phyloP scores from a whole-genome alignment of 2,797 vertebrate species.

The Lagodon rhomboides region DNA sequence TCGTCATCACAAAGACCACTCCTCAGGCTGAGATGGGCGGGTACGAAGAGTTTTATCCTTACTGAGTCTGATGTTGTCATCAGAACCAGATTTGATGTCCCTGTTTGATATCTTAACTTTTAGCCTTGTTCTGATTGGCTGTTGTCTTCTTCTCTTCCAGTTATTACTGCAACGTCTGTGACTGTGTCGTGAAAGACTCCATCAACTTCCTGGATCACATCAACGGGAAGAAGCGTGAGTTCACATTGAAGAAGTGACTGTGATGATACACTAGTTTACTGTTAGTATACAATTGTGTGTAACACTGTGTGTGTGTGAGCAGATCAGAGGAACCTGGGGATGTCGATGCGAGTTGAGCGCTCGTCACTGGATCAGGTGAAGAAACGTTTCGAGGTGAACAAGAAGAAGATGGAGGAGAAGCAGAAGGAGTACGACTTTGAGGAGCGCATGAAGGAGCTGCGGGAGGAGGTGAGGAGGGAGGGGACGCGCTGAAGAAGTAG shows the following conservation, averaged over 20 bases:
- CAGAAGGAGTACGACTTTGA: slow-evolving; percentile 99
- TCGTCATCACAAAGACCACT: slow-evolving; percentile 98
- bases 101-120: background rate
- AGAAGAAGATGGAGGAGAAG: slow-evolving; percentile 98
- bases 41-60: slow-evolving; percentile 67
- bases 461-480: slow-evolving; percentile 91
- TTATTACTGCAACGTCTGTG: slow-evolving; percentile 98
- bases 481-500: background rate
- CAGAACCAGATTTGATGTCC: background rate
- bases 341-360: slow-evolving; percentile 98
- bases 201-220: slow-evolving; percentile 99
- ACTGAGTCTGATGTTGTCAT: too few relatives aligned
- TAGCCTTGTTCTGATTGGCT: slow-evolving; percentile 14
- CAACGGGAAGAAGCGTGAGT: slow-evolving; percentile 99
- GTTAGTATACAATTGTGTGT: background rate
- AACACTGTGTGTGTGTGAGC: background rate
- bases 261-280: rapidly evolving
- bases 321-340: slow-evolving; percentile 98
- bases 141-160: slow-evolving; percentile 72
- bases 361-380: slow-evolving; percentile 98
- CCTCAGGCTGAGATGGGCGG: slow-evolving; percentile 99
- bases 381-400: slow-evolving; percentile 97
- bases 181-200: slow-evolving; percentile 98
- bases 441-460: slow-evolving; percentile 97
- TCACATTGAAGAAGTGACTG: rapidly evolving